Conservation (phyloP, 2,888 invertebrate species). For the Ophion costatus region DNA sequence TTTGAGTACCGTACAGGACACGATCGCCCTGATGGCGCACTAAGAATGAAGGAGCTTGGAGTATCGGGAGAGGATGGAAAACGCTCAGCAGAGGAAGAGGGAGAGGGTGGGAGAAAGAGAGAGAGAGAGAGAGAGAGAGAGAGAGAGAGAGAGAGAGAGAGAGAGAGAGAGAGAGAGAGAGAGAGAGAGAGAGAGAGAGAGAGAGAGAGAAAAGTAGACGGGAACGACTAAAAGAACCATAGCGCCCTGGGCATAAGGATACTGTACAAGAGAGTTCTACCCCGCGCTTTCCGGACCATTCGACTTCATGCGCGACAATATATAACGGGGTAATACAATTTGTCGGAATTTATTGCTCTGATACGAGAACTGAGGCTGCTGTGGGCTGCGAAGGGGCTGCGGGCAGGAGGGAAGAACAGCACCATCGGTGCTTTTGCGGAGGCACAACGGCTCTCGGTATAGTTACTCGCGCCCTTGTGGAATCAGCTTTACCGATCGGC, state of each 20-base stretch:
- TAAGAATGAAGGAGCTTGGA: slow-evolving; percentile 53
- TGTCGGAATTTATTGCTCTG: slow-evolving; percentile 78
- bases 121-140: slow-evolving; percentile 5
- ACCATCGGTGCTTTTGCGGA: slow-evolving; percentile 45
- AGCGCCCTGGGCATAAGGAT: slow-evolving; percentile 42
- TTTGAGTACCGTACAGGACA: slow-evolving; percentile 33
- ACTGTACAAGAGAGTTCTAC: slow-evolving; percentile 49
- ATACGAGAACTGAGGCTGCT: slow-evolving; percentile 66
- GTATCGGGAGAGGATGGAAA: slow-evolving; percentile 23
- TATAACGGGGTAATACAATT: slow-evolving; percentile 79
- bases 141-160: slow-evolving; percentile 15
- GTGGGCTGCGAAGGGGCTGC: slow-evolving; percentile 33
- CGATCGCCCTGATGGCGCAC: slow-evolving; percentile 46
- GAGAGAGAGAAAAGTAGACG: slow-evolving; percentile 10
- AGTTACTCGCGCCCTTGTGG: slow-evolving; percentile 45
- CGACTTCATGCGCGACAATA: slow-evolving; percentile 77
- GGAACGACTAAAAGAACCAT: slow-evolving; percentile 17
- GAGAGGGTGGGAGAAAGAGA: too few species aligned
- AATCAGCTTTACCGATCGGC: slow-evolving; percentile 74
- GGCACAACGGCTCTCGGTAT: slow-evolving; percentile 22
- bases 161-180: slow-evolving; percentile 3
- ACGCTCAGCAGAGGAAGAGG: background rate
- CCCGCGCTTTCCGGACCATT: slow-evolving; percentile 68
- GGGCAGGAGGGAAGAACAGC: slow-evolving; percentile 23
- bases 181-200: slow-evolving; percentile 10